A percentile compares a stretch with the other conserved stretches of the same genome.
Evolutionary conservation across 2,888 invertebrate species (phyloP).

Genomic region (Poecilobothrus nobilitatus): DNA sequence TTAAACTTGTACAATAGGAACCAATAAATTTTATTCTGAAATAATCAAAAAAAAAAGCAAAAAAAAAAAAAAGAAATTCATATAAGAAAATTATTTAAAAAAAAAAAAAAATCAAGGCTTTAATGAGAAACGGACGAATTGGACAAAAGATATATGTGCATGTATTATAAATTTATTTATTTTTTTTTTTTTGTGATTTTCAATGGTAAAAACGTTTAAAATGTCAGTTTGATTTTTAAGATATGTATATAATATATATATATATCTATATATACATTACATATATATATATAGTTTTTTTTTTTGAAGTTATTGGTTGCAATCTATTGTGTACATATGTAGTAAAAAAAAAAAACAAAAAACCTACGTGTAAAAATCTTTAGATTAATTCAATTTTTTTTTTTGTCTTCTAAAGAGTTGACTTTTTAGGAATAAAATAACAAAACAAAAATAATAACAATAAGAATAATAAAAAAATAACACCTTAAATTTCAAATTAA

Average conservation of each 20-base stretch:
- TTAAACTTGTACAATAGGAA: conserved; percentile 8
- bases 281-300: no score
- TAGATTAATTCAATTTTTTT: background rate
- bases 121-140: conserved; percentile 1
- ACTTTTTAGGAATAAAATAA: background rate
- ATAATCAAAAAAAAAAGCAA: background rate
- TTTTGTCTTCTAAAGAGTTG: background rate
- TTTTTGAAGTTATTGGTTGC: no score
- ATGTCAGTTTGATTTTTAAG: background rate
- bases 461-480: no score
- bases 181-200: background rate
- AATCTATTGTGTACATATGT: no score
- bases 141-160: background rate
- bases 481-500: no score
- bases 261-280: no score
- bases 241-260: background rate
- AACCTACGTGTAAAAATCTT: conserved; percentile 4
- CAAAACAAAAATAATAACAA: no score
- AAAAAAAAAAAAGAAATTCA: background rate
- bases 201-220: background rate
- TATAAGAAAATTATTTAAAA: background rate
- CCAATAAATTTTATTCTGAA: conserved; percentile 7
- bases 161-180: background rate
- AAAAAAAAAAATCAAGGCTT: background rate
- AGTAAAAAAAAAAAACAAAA: background rate